These are phyloP conservation scores for Lates japonicus DNA, from an alignment of 2,797 vertebrate genomes.

Conservation along the genomic window DNA sequence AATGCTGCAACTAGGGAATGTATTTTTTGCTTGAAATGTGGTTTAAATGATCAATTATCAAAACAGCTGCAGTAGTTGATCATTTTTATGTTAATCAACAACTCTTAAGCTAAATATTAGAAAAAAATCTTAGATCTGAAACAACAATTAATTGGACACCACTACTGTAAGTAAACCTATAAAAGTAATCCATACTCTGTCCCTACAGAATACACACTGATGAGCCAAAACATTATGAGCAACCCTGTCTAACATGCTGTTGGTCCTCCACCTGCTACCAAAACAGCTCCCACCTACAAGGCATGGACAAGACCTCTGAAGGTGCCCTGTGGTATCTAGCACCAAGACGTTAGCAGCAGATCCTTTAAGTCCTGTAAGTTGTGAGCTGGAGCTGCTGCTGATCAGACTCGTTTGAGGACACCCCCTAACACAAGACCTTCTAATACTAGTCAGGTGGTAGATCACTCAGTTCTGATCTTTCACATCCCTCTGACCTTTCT, in stretches of 20 bases:
- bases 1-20: no score
- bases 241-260: background rate
- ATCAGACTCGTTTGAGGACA: no score
- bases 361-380: background rate
- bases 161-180: background rate
- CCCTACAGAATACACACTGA: background rate
- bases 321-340: background rate
- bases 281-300: background rate
- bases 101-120: no score
- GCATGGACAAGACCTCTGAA: background rate
- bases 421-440: no score
- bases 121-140: no score
- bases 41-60: no score
- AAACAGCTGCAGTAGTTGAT: no score
- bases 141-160: no score
- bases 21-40: no score
- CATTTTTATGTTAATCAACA: no score
- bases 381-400: no score
- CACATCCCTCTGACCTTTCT: conserved; percentile 8
- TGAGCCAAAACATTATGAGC: background rate
- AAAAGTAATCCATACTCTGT: background rate
- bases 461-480: conserved; percentile 9
- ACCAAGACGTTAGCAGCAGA: background rate
- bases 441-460: conserved; percentile 43
- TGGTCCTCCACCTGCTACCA: no score